Percentiles rank a stretch among this genome's conserved stretches.
phyloP scores from a whole-genome alignment of 2,888 invertebrate genomes.

The Drosophila pegasa region DNA sequence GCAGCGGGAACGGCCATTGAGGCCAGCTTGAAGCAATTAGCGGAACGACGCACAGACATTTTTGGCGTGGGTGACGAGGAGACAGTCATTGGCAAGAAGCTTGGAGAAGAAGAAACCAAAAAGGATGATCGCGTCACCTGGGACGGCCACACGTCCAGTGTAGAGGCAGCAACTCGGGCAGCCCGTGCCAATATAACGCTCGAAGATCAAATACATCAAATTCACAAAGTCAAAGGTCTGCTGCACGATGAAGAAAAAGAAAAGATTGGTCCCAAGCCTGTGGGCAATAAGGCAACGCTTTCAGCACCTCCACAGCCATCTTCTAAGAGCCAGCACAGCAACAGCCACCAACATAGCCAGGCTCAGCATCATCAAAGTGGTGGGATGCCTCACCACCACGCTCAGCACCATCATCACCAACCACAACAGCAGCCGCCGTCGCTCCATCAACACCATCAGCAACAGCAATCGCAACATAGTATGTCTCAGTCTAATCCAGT shows the following conservation, averaged over 20 bases:
- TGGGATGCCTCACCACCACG: constrained; percentile 68
- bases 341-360: constrained; percentile 42
- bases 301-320: constrained; percentile 83
- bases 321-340: constrained; percentile 54
- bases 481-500: constrained; percentile 81
- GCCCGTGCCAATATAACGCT: constrained; percentile 97
- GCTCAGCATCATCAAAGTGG: constrained; percentile 63
- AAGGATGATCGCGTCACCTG: constrained; percentile 97
- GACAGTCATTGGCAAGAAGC: constrained; percentile 99
- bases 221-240: constrained; percentile 97
- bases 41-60: constrained; percentile 99
- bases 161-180: constrained; percentile 97
- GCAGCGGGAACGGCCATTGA: constrained; percentile 94
- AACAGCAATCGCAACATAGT: constrained; percentile 63
- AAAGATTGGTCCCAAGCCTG: constrained; percentile 97
- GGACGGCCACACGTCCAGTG: constrained; percentile 99
- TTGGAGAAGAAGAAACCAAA: constrained; percentile 94
- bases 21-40: constrained; percentile 96
- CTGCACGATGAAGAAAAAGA: constrained; percentile 98
- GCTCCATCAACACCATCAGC: constrained; percentile 54
- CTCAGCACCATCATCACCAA: constrained; percentile 63
- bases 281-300: constrained; percentile 83
- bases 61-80: constrained; percentile 99
- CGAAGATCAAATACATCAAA: constrained; percentile 98
- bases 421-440: constrained; percentile 49